Conservation (phyloP, 2,797 vertebrate species). For the Trichosurus vulpecula region DNA sequence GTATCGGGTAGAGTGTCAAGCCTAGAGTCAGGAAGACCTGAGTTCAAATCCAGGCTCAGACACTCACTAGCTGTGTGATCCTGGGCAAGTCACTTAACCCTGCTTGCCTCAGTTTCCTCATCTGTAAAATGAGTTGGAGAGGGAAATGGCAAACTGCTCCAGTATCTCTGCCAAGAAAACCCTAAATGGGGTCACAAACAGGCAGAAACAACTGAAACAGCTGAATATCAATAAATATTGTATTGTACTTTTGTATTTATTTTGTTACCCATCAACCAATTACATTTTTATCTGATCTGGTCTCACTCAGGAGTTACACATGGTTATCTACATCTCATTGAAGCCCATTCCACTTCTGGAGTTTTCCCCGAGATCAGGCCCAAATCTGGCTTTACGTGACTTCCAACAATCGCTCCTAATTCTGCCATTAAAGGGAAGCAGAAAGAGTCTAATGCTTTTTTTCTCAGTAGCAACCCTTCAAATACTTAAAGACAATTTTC, state of each 20-base stretch:
- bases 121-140: background rate
- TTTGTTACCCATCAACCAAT: background rate
- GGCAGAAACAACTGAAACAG: background rate
- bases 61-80: background rate
- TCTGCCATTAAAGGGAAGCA: background rate
- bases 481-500: background rate
- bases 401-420: background rate
- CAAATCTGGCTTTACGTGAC: background rate
- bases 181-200: background rate
- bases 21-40: background rate
- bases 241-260: background rate
- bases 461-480: background rate
- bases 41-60: background rate
- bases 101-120: background rate
- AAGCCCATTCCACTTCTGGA: background rate
- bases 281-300: background rate
- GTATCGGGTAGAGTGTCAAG: background rate
- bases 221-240: background rate
- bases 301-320: background rate
- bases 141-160: background rate
- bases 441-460: background rate
- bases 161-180: background rate
- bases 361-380: too few relatives aligned
- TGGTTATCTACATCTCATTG: background rate
- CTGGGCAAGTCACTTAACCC: background rate